Evolutionary conservation across 2,113 vertebrate genomes (phyloP).

Genomic region (Felis chaus): DNA sequence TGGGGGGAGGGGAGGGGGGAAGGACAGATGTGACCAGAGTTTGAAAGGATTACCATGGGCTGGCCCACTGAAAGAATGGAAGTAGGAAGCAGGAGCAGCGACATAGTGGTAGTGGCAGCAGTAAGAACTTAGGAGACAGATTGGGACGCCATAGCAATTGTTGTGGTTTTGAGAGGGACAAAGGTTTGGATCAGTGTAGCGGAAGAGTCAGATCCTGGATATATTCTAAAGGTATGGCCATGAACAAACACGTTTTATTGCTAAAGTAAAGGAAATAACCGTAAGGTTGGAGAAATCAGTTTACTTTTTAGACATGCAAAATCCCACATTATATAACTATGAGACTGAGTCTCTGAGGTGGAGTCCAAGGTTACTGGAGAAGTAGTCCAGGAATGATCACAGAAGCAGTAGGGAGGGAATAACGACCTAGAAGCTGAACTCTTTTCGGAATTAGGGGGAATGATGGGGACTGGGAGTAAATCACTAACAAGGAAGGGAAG

Average conservation of each 20-base stretch:
- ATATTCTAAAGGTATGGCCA: neutral
- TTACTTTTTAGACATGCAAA: neutral
- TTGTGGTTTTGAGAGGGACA: neutral
- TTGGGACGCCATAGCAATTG: neutral
- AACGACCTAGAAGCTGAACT: neutral
- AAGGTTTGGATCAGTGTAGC: neutral
- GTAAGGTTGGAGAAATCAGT: neutral
- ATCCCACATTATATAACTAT: fast-evolving
- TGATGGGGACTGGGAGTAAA: neutral
- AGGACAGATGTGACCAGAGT: fast-evolving
- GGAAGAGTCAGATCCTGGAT: neutral
- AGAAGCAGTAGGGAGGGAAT: fast-evolving
- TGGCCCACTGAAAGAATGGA: neutral
- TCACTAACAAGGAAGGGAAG: neutral
- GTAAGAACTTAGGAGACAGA: neutral
- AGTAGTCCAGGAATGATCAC: neutral
- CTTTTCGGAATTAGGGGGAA: neutral
- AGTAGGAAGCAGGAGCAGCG: neutral
- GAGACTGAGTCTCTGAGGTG: neutral
- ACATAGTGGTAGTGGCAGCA: fast-evolving
- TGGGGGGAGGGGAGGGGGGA: neutral
- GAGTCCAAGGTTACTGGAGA: neutral
- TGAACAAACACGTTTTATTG: neutral
- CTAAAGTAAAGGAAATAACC: neutral
- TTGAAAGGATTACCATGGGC: neutral